Evolutionary conservation across 2,888 invertebrate species (phyloP).

Genomic region (Ophion ellenae): DNA sequence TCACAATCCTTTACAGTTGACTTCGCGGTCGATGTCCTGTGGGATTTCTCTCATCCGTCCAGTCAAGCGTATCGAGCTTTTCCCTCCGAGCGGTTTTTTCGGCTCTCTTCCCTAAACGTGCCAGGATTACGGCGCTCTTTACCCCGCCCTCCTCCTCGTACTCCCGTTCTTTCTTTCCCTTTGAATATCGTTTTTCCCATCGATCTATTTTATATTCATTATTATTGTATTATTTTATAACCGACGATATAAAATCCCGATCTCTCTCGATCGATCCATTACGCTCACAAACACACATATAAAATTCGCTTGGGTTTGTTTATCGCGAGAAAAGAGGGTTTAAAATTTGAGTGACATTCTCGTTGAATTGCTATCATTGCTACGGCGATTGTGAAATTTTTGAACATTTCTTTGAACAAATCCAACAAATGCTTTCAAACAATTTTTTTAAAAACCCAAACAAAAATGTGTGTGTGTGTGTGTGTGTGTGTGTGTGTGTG

Average conservation of each 20-base stretch:
- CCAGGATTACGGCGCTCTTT: not conserved
- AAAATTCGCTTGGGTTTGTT: not conserved
- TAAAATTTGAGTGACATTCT: not conserved
- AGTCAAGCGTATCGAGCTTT: slow-evolving; percentile 34
- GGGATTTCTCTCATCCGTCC: slow-evolving; percentile 47
- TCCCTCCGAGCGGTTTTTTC: not conserved
- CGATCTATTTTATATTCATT: not conserved
- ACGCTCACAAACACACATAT: not conserved
- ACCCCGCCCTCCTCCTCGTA: not conserved
- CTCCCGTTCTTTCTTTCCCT: not conserved
- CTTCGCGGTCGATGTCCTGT: slow-evolving; percentile 45
- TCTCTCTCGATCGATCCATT: not conserved
- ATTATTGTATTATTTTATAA: not conserved
- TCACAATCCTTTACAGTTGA: slow-evolving; percentile 58
- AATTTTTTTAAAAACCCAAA: no score
- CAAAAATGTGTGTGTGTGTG: no score
- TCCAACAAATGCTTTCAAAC: no score
- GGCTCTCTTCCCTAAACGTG: not conserved
- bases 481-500: no score
- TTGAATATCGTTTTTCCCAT: not conserved
- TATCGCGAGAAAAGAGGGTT: not conserved
- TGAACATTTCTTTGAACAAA: not conserved
- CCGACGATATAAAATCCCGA: not conserved
- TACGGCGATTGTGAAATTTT: not conserved
- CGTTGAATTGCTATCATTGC: not conserved